Base-by-base conservation (phyloP, 2,797 vertebrate species). In the Antennarius maculatus region DNA sequence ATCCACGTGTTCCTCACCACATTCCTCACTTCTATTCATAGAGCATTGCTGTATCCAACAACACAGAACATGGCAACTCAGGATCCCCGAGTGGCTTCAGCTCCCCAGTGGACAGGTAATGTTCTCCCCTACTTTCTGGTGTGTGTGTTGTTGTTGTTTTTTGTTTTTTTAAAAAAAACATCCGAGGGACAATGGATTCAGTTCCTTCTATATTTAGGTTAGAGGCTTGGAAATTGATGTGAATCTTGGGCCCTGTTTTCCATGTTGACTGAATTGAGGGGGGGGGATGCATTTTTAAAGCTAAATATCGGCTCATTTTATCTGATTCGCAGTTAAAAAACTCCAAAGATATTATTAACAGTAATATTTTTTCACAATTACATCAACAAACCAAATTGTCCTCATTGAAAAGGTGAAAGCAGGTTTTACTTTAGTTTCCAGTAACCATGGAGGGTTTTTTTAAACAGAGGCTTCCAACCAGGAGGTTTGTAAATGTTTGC, bases 81-180 rank as follows among this genome's bases (percentile, higher is more conserved):
- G 87, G 88, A 14, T 81, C 91, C 0, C 80, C 90, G 13, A 95
- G 94, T 0, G 95, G 95, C 71, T 95, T 97, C 88, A 94, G 85
- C 85, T 96, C 95, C 50, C 94, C 96, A 0, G 94, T 94, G 75
- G 97, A 98, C 86, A 99, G 96, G 97, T 97, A 92, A 74, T 29
- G 23, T 15, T 56, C 7, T 13, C 29, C 53, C 14, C 2, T 57
- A 28, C 29, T n/a, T n/a, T 12, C 23, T 23, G 23, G 23, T 23
- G 23, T 23, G 23, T 23, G 23, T 23, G 23, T 23, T n/a, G n/a
- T n/a, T n/a, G n/a, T n/a, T n/a, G 47, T 54, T 15, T 58, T 17
- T 46, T 56, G 49, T 31, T 31, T 23, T 23, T 23, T 23, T 23
- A 23, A 23, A 16, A 34, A 10, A 16, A 34, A 10, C 34, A 16